Conservation (phyloP, 2,113 vertebrate genomes). For the Bufo bufo region DNA sequence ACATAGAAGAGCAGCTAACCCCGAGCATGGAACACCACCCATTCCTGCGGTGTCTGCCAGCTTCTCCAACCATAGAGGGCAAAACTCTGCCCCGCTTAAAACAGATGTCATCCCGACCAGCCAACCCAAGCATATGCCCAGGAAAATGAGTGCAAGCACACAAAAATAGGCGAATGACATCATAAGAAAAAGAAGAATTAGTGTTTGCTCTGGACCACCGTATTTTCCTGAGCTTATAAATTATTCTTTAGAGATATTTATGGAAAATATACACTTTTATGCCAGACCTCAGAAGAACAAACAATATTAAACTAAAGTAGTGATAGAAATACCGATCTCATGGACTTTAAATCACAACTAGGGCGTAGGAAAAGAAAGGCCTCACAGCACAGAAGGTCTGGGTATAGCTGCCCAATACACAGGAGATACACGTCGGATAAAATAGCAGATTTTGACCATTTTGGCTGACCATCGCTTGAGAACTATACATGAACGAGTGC, state of each 20-base stretch:
- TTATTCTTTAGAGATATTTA: slow-evolving; percentile 21
- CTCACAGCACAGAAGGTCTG: neutral
- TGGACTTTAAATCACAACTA: neutral
- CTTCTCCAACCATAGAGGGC: slow-evolving; percentile 5
- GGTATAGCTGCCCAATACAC: neutral
- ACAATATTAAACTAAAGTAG: neutral
- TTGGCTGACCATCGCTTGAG: no score
- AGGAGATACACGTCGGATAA: no score
- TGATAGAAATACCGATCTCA: slow-evolving; percentile 2
- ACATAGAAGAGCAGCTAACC: neutral
- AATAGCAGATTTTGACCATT: no score
- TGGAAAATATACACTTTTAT: neutral
- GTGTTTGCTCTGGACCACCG: slow-evolving; percentile 21
- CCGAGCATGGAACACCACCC: neutral
- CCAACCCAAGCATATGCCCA: slow-evolving; percentile 14
- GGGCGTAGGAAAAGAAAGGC: neutral
- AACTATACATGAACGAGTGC: no score
- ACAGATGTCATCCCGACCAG: slow-evolving; percentile 2
- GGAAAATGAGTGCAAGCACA: slow-evolving; percentile 5
- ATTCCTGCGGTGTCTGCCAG: neutral
- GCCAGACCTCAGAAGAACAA: slow-evolving; percentile 6
- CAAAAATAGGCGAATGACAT: slow-evolving; percentile 11
- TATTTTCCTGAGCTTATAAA: slow-evolving; percentile 17
- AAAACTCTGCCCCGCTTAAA: neutral
- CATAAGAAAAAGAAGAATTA: slow-evolving; percentile 21